Evolutionary conservation across 2,797 vertebrate species (phyloP), one percentile per base, ranked within the genome.

Genomic region (Psittacula derbiana): DNA sequence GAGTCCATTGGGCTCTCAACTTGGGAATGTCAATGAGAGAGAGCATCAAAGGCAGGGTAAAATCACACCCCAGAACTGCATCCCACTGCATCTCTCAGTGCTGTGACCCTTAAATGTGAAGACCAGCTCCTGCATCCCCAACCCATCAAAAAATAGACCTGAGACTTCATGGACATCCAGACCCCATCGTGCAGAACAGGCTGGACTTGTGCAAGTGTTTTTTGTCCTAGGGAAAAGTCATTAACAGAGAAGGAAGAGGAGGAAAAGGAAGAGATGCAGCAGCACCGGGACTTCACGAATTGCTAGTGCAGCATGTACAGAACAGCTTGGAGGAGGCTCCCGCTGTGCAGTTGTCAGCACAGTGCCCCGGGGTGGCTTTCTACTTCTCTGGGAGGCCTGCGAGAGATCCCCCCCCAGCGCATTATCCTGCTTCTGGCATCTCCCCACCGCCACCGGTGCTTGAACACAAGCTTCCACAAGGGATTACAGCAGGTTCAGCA

Each of bases 31-130:
- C 86, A 92, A 93, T 95, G 94, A 95, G 60, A 92, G 70, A 86
- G 20, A 86, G 86, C 75, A 6, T 58, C 90, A 91, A 92, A 96
- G 78, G 80, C 89, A 94, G 86, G 82, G 66, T 86, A 94, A 86
- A 94, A 95, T 61, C 8, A 8, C 66, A 91, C 46, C 88, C 82
- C 69, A 75, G 70, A 93, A 80, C 0, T 13, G 89, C 88, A 93
- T 19, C 36, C 36, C 50, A 47, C 13, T 2, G 6, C 61, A 43
- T 60, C 90, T 47, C 70, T 41, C 70, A 25, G 55, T 6, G 4
- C 52, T 47, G 65, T 1, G 12, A 81, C 25, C 66, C 38, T 75
- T 50, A 78, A 83, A 84, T 11, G 6, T 27, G 27, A 84, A 86
- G 49, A 57, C 60, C 55, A 72, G 70, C 2, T 31, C 82, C 67